Conservation (phyloP, 1,140 invertebrate species). For the Pseudomyrmex cubaensis region DNA sequence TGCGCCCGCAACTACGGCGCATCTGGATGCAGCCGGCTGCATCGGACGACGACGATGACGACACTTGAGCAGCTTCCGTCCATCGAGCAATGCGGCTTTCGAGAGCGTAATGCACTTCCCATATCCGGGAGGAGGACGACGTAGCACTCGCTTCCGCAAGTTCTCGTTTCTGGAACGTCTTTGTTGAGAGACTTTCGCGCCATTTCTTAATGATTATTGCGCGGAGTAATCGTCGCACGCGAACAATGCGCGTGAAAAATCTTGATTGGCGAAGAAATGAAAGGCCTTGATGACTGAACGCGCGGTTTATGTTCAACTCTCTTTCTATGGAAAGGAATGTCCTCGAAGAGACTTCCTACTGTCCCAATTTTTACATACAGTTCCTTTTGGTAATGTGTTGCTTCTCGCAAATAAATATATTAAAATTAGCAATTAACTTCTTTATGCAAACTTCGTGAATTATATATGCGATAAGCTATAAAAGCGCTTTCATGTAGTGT, state of each 20-base stretch:
- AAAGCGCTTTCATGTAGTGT: not conserved
- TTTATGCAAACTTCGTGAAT: not conserved
- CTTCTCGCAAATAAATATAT: not conserved
- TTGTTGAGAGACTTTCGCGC: conserved; percentile 5
- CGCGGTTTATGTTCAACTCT: conserved; percentile 16
- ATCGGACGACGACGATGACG: conserved; percentile 31
- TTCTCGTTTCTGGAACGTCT: conserved; percentile 3
- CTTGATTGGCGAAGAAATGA: conserved; percentile 36
- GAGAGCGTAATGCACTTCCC: conserved; percentile 51
- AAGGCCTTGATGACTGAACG: conserved; percentile 20
- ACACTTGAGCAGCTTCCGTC: conserved; percentile 62
- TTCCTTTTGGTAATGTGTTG: not conserved
- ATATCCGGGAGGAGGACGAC: conserved; percentile 12
- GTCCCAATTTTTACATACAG: not conserved
- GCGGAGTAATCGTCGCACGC: conserved; percentile 28
- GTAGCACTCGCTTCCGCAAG: conserved; percentile 22
- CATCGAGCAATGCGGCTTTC: conserved; percentile 59
- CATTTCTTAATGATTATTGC: conserved; percentile 51
- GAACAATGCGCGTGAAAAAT: conserved; percentile 38
- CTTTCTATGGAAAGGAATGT: conserved; percentile 2
- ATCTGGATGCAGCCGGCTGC: conserved; percentile 44
- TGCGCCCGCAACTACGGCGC: conserved; percentile 28
- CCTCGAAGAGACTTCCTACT: not conserved
- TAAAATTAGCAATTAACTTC: not conserved
- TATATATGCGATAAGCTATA: not conserved